These are phyloP conservation scores for Trididemnum clinides DNA, from an alignment of 23 tunicate genomes.

Conservation along the genomic window DNA sequence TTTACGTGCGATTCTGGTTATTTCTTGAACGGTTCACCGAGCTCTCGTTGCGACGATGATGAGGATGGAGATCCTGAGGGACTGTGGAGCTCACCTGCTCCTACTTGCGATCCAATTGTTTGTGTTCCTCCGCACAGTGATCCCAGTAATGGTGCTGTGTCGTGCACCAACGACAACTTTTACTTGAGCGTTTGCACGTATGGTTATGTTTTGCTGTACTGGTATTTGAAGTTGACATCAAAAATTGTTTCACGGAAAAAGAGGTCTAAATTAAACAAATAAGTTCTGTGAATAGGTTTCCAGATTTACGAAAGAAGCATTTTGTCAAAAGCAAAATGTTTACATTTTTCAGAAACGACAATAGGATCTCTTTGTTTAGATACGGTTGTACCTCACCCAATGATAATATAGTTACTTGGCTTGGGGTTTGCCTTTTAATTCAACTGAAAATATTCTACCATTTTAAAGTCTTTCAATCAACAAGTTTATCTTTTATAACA, in stretches of 20 bases:
- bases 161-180: not conserved
- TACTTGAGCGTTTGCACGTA: not conserved
- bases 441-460: not conserved
- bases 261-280: not conserved
- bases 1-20: not conserved
- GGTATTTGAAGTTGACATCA: too few species aligned
- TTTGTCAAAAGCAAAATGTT: too few species aligned
- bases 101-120: constrained; percentile 12
- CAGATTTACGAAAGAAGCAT: too few species aligned
- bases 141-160: not conserved
- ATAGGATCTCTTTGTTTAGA: too few species aligned
- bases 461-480: not conserved
- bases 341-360: too few species aligned
- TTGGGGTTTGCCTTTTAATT: not conserved
- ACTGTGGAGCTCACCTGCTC: not conserved
- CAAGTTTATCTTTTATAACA: too few species aligned
- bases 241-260: not conserved
- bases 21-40: constrained; percentile 1
- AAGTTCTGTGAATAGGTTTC: too few species aligned
- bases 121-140: not conserved
- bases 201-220: too few species aligned
- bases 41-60: not conserved
- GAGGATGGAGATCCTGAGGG: constrained; percentile 13
- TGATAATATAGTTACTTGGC: too few species aligned
- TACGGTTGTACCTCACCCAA: too few species aligned